Percentiles rank a stretch among this genome's conserved stretches.
Evolutionary conservation across 2,888 invertebrate species (phyloP).

Genomic region (Lomographa bimaculata): DNA sequence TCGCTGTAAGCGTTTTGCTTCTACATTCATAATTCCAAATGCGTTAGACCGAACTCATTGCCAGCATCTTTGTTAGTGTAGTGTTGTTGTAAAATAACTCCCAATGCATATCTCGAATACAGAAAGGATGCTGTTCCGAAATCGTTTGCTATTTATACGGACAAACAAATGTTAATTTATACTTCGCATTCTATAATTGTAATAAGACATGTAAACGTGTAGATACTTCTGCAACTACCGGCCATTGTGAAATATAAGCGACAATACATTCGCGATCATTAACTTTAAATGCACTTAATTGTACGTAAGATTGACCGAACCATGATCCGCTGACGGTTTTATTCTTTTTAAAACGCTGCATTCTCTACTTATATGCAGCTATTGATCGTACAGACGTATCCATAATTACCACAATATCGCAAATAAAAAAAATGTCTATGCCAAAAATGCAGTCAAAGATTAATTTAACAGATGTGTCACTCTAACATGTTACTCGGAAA

Average conservation of each 20-base stretch:
- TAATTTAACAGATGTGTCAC: constrained; percentile 26
- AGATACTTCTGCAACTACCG: constrained; percentile 34
- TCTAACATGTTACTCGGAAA: constrained; percentile 38
- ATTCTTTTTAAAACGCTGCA: constrained; percentile 6
- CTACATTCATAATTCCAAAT: too few relatives aligned
- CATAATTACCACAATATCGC: constrained; percentile 25
- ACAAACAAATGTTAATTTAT: too few relatives aligned
- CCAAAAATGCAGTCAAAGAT: constrained; percentile 42
- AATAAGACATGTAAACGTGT: too few relatives aligned
- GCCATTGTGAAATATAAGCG: constrained; percentile 36
- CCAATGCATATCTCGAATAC: too few relatives aligned
- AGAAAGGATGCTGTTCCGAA: too few relatives aligned
- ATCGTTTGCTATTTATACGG: too few relatives aligned
- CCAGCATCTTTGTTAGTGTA: too few relatives aligned
- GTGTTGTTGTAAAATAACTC: too few relatives aligned
- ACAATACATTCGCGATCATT: constrained; percentile 43
- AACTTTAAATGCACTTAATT: constrained; percentile 48
- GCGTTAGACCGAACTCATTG: too few relatives aligned
- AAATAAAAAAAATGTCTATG: constrained; percentile 14
- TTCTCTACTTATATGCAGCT: too few relatives aligned
- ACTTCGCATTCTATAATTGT: too few relatives aligned
- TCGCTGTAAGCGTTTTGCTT: too few relatives aligned
- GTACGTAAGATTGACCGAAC: constrained; percentile 24
- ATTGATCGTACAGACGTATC: constrained; percentile 30
- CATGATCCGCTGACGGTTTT: constrained; percentile 5